Evolutionary conservation across 64 coral and sea anemone species (phyloP), one percentile per base, ranked within the genome.

Genomic region (Catalaphyllia jardinei): DNA sequence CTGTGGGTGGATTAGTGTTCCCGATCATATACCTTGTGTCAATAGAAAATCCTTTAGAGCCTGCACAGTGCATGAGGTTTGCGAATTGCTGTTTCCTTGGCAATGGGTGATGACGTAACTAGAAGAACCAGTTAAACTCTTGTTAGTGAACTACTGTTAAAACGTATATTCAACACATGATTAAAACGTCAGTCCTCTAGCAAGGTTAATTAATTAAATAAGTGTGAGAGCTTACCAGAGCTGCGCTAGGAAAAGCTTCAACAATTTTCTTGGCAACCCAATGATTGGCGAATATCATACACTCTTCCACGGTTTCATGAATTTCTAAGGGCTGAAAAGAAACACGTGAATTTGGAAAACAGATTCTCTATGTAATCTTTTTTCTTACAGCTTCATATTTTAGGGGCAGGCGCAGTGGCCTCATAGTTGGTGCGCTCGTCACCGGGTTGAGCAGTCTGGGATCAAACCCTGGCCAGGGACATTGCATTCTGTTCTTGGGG

Each of bases 241-340:
- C 82, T 30, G 86, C 72, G 29, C 83, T 94, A 29, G 92, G 89
- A 71, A 98, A 98, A 0, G 71, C 67, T 60, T 94, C 82, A 10
- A 87, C 62, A 83, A 98, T 94, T 57, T 92, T 98, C 89, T 98
- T 98, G 3, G 95, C 95, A 61, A 98, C 95, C 92, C 95, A 98
- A 17, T 98, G 92, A 86, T 98, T 98, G 1, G 95, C 92, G 69
- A 98, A 94, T 28, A 98, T 98, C 95, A 98, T 98, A 86, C 95
- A 98, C 46, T 98, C 95, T 1, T 88, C 95, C 1, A 98, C 94
- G 10, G 95, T 98, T 62, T 98, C 95, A 16, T 98, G 95, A 3
- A 98, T 90, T 80, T 98, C 95, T 22, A 98, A 78, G 12, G 92
- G 88, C 95, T 98, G 24, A 24, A 84, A 83, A 51, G 22, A 83